Evolutionary conservation across 1,140 invertebrate species (phyloP), one percentile per base, ranked within the genome.

Genomic region (Cepaea nemoralis): DNA sequence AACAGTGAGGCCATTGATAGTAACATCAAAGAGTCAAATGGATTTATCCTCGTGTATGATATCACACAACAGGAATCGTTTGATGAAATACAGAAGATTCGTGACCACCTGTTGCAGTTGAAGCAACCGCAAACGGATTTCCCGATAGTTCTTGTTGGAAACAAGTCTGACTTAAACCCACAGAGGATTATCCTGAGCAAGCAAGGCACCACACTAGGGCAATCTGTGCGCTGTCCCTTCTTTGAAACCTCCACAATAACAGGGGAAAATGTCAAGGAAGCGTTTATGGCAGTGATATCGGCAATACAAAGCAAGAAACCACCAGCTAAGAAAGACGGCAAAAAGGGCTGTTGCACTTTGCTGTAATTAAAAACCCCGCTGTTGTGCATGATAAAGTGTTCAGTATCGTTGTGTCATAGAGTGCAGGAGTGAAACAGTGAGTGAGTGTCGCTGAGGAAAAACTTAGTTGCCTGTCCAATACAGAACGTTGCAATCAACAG

Each of bases 51-150:
- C 81, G 98, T 99, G 83, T 99, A 99, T 93, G 96, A 95, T 86
- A 93, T 97, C 83, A 97, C 96, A 63, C 96, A 96, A 91, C 95
- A 96, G 88, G 96, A 97, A 88, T 97, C 96, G 45, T 97, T 97
- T 91, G 96, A 99, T 93, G 98, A 99, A 92, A 99, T 99, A 90
- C 97, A 97, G 91, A 96, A 96, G 82, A 99, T 99, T 97, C 97
- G 97, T 48, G 89, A 90, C 59, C 95, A 99, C 91, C 99, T 99
- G 88, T 97, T 97, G 84, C 94, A 98, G 86, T 98, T 99, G 67
- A 99, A 99, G 92, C 97, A 98, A 90, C 92, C 96, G 50, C 96
- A 98, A 90, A 96, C 97, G 89, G 97, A 98, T 91, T 97, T 97
- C 19, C 98, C 98, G 95, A 71, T 79, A 95, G 92, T 98, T 19